Evolutionary conservation across 2,113 vertebrate genomes (phyloP), one percentile per base, ranked within the genome.

Genomic region (Agapornis roseicollis): DNA sequence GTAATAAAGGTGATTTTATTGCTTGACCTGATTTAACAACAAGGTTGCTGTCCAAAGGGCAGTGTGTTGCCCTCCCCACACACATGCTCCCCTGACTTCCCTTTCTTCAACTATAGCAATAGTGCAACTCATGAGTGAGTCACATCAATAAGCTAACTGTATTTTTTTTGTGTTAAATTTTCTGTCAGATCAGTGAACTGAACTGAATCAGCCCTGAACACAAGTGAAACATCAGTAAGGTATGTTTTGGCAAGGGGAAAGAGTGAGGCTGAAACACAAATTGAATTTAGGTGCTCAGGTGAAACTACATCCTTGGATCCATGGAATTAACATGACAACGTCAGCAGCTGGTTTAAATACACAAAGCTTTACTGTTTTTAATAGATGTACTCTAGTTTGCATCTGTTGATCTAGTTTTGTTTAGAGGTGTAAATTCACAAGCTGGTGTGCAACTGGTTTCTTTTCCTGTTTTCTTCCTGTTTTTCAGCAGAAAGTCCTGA

Each of bases 401-500:
- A 23, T 47, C 46, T 44, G 10, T 55, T 94, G 68, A 52, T 86
- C 80, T 80, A 66, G 46, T 58, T 53, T 66, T 12, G 9, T 90
- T 92, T 70, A 78, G 46, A 73, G 33, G 50, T 86, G 41, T 65
- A 85, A 77, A 65, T 60, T 92, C 42, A 70, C 50, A 92, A 56
- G 31, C n/a, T 73, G 13, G 63, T 80, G 85, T 70, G 6, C 58
- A 85, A 37, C 22, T 37, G 39, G 33, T 71, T 94, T 89, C 33
- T 85, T 24, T 95, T 94, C 79, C 60, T 95, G 52, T 89, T 94
- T 74, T 87, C 49, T 89, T 90, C 53, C 33, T 83, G 52, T 27
- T 89, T 84, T 95, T 85, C 46, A 63, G 25, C 58, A 86, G 37
- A 66, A 85, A 78, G 35, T 77, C 88, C n/a, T 47, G 60, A 85